phyloP scores from a whole-genome alignment of 2,888 invertebrate genomes.

The Hofmannophila pseudospretella region DNA sequence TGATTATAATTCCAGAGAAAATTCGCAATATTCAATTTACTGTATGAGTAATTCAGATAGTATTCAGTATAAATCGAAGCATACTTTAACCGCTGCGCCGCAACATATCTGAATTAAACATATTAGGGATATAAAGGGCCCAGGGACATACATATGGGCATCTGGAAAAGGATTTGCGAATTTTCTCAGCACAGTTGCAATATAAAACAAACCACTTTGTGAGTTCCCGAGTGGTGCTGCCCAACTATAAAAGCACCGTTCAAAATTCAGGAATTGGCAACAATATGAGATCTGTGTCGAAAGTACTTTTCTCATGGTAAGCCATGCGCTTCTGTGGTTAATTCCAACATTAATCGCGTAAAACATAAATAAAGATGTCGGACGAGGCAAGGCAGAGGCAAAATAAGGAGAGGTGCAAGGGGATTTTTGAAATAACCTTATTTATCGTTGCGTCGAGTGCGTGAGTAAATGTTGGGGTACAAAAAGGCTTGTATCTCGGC shows the following conservation, averaged over 20 bases:
- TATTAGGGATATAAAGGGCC: constrained; percentile 12
- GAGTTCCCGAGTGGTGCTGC: constrained; percentile 73
- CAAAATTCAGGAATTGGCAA: constrained; percentile 34
- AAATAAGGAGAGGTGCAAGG: constrained; percentile 67
- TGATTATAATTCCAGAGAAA: constrained; percentile 40
- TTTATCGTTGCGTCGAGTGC: constrained; percentile 39
- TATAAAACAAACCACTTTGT: constrained; percentile 52
- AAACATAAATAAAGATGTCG: constrained; percentile 40
- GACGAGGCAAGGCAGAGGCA: constrained; percentile 64
- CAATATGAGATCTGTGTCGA: constrained; percentile 31
- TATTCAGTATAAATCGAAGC: not conserved
- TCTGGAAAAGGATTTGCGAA: constrained; percentile 33
- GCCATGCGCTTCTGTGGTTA: constrained; percentile 70
- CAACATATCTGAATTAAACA: constrained; percentile 24
- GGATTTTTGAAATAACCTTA: constrained; percentile 28
- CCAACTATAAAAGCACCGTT: constrained; percentile 57
- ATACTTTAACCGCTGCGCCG: not conserved
- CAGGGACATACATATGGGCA: constrained; percentile 9
- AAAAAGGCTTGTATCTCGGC: constrained; percentile 58
- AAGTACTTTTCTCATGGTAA: constrained; percentile 43
- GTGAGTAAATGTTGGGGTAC: constrained; percentile 39
- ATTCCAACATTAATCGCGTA: constrained; percentile 43
- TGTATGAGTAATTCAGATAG: constrained; percentile 23
- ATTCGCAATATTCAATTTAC: constrained; percentile 32
- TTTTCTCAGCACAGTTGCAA: constrained; percentile 35